Conservation (phyloP, 2,888 invertebrate species). For the Parapristionchus giblindavisi region DNA sequence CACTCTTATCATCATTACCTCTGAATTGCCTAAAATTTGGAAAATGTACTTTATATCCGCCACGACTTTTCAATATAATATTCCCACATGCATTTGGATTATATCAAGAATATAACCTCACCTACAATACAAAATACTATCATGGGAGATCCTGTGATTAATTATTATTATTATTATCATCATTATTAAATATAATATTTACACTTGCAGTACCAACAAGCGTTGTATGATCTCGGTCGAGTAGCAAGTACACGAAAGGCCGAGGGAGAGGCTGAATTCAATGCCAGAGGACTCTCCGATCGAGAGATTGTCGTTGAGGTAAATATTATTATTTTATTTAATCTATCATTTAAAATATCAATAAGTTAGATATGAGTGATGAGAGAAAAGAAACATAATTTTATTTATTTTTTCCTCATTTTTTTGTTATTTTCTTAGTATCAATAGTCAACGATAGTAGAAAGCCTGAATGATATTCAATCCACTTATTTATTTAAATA, state of each 20-base stretch:
- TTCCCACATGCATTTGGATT: too few relatives aligned
- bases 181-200: background rate
- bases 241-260: background rate
- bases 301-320: background rate
- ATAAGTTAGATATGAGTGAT: too few relatives aligned
- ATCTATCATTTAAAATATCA: too few relatives aligned
- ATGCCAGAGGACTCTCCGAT: constrained; percentile 6
- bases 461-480: too few relatives aligned
- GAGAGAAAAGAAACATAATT: background rate
- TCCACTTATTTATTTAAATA: too few relatives aligned
- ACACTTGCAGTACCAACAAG: background rate
- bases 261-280: constrained; percentile 7
- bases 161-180: background rate
- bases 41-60: too few relatives aligned
- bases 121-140: too few relatives aligned
- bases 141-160: background rate
- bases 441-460: background rate
- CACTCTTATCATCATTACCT: too few relatives aligned
- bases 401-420: background rate
- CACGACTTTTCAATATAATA: too few relatives aligned
- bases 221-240: background rate
- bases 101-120: too few relatives aligned
- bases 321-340: background rate
- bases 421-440: background rate
- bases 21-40: too few relatives aligned